Percentiles rank a stretch among this genome's conserved stretches.
These are phyloP conservation scores for Mesocricetus auratus DNA, from an alignment of 2,113 vertebrate genomes.

Conservation along the genomic window DNA sequence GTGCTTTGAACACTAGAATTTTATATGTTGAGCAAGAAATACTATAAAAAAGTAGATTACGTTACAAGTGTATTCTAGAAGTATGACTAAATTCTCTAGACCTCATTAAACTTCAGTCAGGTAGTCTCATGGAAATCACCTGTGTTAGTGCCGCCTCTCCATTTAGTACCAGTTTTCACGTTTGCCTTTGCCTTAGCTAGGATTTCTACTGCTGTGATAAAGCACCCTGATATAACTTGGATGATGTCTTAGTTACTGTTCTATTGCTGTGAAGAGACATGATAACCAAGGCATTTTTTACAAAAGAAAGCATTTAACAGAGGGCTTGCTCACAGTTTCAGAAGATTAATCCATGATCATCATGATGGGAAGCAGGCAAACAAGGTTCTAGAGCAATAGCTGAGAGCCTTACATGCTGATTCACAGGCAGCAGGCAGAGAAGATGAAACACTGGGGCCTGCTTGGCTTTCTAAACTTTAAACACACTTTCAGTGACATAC, in stretches of 20 bases:
- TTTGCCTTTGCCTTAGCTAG: not conserved
- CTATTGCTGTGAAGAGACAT: not conserved
- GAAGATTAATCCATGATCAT: no score
- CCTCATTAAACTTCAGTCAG: constrained; percentile 25
- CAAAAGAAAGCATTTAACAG: not conserved
- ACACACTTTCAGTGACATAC: not conserved
- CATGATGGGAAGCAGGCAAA: no score
- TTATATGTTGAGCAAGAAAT: constrained; percentile 8
- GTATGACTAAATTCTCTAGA: not conserved
- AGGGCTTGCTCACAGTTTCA: not conserved
- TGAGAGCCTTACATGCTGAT: not conserved
- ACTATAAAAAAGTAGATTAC: constrained; percentile 45
- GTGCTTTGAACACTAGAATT: not conserved
- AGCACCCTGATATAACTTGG: not conserved
- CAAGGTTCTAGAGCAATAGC: not conserved
- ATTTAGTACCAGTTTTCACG: not conserved
- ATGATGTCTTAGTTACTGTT: not conserved
- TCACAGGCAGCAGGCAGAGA: not conserved
- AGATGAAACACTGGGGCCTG: not conserved
- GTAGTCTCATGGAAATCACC: not conserved
- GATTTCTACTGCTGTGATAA: not conserved
- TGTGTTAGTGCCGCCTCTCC: not conserved
- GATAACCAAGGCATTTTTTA: not conserved
- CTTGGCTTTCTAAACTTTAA: not conserved
- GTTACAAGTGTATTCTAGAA: not conserved